These are phyloP conservation scores for Lasioglossum malachurum DNA, from an alignment of 2,888 invertebrate genomes.

Conservation along the genomic window DNA sequence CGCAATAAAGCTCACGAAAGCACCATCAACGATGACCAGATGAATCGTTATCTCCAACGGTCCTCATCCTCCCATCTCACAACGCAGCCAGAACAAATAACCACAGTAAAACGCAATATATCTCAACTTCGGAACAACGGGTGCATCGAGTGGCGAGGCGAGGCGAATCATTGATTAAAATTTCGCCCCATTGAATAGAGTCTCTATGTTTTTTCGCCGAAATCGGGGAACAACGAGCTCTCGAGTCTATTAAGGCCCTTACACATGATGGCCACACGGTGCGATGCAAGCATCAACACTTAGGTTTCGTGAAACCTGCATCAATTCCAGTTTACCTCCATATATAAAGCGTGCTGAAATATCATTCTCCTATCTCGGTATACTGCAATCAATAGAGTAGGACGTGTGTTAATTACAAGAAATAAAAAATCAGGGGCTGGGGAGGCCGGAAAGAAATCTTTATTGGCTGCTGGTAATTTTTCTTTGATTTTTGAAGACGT, in stretches of 20 bases:
- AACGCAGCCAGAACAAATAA: neutral
- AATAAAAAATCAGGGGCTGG: neutral
- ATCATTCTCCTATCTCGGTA: neutral
- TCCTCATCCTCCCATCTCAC: neutral
- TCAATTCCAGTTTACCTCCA: neutral
- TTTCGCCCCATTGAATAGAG: neutral
- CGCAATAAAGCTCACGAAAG: neutral
- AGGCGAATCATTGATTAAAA: neutral
- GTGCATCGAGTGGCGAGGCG: neutral
- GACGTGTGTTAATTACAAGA: neutral
- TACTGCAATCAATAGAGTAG: neutral
- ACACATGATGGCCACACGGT: neutral
- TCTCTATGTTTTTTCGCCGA: neutral
- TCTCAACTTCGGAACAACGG: neutral
- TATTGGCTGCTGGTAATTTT: neutral
- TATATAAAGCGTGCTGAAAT: no score
- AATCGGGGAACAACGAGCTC: neutral
- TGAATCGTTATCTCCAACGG: neutral
- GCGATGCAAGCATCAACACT: neutral
- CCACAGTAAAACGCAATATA: neutral
- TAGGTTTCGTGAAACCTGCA: neutral
- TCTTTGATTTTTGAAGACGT: neutral
- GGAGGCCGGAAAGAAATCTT: neutral
- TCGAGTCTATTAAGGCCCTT: neutral
- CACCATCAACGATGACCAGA: constrained; percentile 1